Evolutionary conservation across 2,113 vertebrate species (phyloP), one percentile per base, ranked within the genome.

Genomic region (Nannospalax galili): DNA sequence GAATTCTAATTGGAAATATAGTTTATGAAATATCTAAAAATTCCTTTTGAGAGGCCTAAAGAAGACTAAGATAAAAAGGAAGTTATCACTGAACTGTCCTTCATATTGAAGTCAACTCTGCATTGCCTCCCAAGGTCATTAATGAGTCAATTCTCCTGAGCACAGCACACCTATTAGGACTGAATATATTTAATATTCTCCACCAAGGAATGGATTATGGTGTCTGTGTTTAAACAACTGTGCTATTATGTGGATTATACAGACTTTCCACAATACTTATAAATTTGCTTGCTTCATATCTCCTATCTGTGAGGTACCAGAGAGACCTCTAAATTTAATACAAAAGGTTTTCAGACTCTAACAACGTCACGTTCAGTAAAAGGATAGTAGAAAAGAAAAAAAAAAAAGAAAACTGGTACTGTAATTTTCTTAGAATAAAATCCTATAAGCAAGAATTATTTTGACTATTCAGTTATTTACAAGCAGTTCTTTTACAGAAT

Each of bases 401-500:
- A 17, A 1, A 82, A n/a, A n/a, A n/a, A n/a, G 37, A 62, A 74
- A 26, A 5, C 1, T n/a, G n/a, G n/a, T n/a, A n/a, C n/a, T n/a
- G n/a, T n/a, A n/a, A n/a, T n/a, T n/a, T n/a, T n/a, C 11, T 81
- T 85, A 77, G 65, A 62, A 84, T 74, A 74, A 87, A 91, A 88
- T 45, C 11, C 19, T 67, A 73, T 2, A 42, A 24, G 56, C 15
- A 14, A 85, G 2, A 65, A 65, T 11, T 56, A 56, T 81, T 74
- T 60, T 93, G 16, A 69, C 24, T 1, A 52, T 62, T 56, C 73
- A 60, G 60, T 88, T 62, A 37, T 32, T 80, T 6, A 84, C 84
- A 88, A 77, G 60, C 3, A 70, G 1, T 0, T 1, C 70, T 45
- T 79, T 84, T 69, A 72, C 65, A 77, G 15, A 52, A 5, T 35